These are phyloP conservation scores for Lutjanus campechanus DNA, from an alignment of 2,797 vertebrate species.

Conservation along the genomic window DNA sequence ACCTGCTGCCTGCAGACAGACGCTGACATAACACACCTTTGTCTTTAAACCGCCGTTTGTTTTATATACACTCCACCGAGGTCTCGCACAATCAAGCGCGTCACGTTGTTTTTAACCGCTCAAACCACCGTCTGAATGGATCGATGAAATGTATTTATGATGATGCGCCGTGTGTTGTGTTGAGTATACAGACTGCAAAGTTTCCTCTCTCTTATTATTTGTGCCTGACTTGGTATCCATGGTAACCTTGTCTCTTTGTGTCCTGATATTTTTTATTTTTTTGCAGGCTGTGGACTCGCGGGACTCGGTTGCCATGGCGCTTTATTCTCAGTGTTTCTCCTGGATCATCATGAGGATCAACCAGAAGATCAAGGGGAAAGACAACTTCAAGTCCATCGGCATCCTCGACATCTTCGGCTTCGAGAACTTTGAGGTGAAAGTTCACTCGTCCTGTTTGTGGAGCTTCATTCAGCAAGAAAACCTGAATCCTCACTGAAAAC, in stretches of 20 bases:
- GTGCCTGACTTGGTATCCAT: slow-evolving; percentile 29
- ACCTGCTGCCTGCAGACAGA: slow-evolving; percentile 56
- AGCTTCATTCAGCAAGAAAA: not conserved
- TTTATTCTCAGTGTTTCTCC: slow-evolving; percentile 94
- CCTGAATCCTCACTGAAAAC: not conserved
- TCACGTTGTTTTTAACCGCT: slow-evolving; percentile 33
- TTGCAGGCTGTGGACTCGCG: slow-evolving; percentile 91
- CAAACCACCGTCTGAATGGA: slow-evolving; percentile 25
- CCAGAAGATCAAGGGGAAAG: slow-evolving; percentile 91
- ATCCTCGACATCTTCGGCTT: slow-evolving; percentile 97
- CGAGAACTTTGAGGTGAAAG: slow-evolving; percentile 93
- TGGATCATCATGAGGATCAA: slow-evolving; percentile 95
- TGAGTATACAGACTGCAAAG: slow-evolving; percentile 14
- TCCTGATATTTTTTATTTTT: slow-evolving; percentile 32
- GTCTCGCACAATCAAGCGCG: slow-evolving; percentile 40
- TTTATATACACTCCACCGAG: slow-evolving; percentile 29
- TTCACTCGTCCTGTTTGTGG: not conserved
- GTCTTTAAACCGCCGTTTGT: slow-evolving; percentile 58
- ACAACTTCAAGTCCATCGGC: slow-evolving; percentile 95
- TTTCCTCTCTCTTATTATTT: slow-evolving; percentile 23
- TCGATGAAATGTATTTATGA: slow-evolving; percentile 3
- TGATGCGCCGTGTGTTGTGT: slow-evolving; percentile 15
- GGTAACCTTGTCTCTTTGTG: slow-evolving; percentile 27
- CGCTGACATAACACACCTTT: slow-evolving; percentile 58
- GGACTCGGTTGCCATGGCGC: slow-evolving; percentile 93